Evolutionary conservation across 1,140 invertebrate species (phyloP), one percentile per base, ranked within the genome.

Genomic region (Leptoteleia sp.): DNA sequence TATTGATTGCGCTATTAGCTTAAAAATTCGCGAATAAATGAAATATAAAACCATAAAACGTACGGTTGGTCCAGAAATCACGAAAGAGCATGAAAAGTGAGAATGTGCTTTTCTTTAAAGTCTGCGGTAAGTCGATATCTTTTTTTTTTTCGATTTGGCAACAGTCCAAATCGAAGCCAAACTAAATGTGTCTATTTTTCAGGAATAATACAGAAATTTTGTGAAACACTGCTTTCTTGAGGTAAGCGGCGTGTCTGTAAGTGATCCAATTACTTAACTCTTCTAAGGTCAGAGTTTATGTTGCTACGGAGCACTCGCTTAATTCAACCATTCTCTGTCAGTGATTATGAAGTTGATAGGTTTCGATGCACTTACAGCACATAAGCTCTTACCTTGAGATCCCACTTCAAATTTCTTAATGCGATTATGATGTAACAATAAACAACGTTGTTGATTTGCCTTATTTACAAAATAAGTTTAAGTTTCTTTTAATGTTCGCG

Each of bases 321-420:
- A 72, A 77, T 73, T 65, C 52, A 70, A 70, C 68, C 19, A 61
- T 75, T 76, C 54, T 33, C 59, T 35, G 45, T 59, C 57, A 40
- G 43, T 57, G 65, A 76, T 80, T 80, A 76, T 45, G 42, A 79
- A 80, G 38, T 80, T 80, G 45, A 75, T 67, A 65, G 67, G 61
- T 76, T 76, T 80, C 59, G 22, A 40, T 62, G 52, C 84, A 86
- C 87, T 89, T 87, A 87, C 86, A 86, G 82, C 87, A 79, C 82
- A 85, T 88, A 87, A 87, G 80, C 87, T 85, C 83, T 85, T 86
- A 84, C 83, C 85, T 87, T 87, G 79, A 84, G 81, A 82, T 85
- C 76, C 15, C 50, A 42, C 40, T 43, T 45, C 31, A 67, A 57
- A 59, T 67, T 67, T 61, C 31, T 50, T 57, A 29, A 76, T 9